Base-by-base conservation (phyloP, 2,888 invertebrate genomes). In the Arrhopalites spinosus region DNA sequence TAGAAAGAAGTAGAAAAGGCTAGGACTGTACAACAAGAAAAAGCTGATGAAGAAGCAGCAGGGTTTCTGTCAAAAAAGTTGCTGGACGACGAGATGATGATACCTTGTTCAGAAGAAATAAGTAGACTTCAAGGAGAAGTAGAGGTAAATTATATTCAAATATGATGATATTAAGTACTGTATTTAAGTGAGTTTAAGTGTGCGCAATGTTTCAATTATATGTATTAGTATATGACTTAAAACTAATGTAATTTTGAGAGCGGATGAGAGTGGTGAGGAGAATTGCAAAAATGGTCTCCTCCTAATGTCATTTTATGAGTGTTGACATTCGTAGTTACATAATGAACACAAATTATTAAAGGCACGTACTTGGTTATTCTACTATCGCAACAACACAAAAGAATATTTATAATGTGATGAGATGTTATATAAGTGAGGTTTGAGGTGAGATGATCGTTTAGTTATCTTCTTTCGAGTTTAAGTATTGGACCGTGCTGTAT, bases 51-150 rank as follows among this genome's bases (percentile, higher is more conserved):
- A 45, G 73, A 77, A 30, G 76, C 64, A 61, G 76, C 64, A 61
- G 45, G 75, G 90, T 91, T 7, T 92, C 91, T 1, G 93, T n/a
- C n/a, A n/a, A 93, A 84, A 93, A 93, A 86, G 90, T 68, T 68
- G 68, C 59, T 63, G 63, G 73, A 69, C 59, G 73, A 69, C 59
- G 75, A 67, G 20, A 71, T 76, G 1, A 71, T 76, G 1, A 75
- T 79, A 56, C 78, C 77, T 43, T 50, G 68, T 8, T 76, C 76
- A 11, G 82, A 81, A 72, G 81, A 81, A 72, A 64, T 82, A 56
- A 43, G 91, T 36, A 93, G 93, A 83, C 87, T 94, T 2, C 93
- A 93, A 86, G 90, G 91, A 76, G 94, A 94, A 89, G 92, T 93
- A 81, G 93, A 93, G 89, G 92, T 92, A 83, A 84, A 79, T 78